These are phyloP conservation scores for Dendrolimus punctatus DNA, from an alignment of 1,140 invertebrate species.

Conservation along the genomic window DNA sequence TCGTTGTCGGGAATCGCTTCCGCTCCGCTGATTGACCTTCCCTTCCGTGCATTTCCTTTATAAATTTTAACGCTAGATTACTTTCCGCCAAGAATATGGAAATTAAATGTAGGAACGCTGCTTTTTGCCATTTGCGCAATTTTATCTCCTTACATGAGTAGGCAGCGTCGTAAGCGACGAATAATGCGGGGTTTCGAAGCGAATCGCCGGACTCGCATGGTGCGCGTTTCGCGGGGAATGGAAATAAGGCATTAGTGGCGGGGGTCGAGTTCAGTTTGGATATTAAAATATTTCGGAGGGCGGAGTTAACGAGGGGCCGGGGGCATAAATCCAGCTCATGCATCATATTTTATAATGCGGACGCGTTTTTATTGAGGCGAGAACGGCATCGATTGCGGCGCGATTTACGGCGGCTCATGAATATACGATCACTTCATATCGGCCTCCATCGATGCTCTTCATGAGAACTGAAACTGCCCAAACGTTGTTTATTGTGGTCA, in stretches of 20 bases:
- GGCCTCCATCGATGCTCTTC: too few species aligned
- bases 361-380: conserved; percentile 44
- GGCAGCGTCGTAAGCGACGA: too few species aligned
- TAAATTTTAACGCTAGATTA: too few species aligned
- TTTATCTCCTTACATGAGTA: too few species aligned
- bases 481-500: too few species aligned
- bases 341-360: conserved; percentile 29
- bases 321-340: conserved; percentile 26
- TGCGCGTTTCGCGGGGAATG: background rate
- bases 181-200: too few species aligned
- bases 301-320: conserved; percentile 9
- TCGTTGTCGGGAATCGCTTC: conserved; percentile 1
- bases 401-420: conserved; percentile 29
- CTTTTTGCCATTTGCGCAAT: too few species aligned
- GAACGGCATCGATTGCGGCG: conserved; percentile 42
- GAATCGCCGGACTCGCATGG: background rate
- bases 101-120: too few species aligned
- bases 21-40: conserved; percentile 4
- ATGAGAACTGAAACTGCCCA: too few species aligned
- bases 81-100: too few species aligned
- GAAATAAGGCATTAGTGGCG: conserved; percentile 6
- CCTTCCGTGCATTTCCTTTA: background rate
- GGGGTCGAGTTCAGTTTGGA: background rate
- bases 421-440: too few species aligned
- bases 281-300: conserved; percentile 23